phyloP scores from a whole-genome alignment of 92 coral and sea anemone genomes.

The Paramuricea clavata region DNA sequence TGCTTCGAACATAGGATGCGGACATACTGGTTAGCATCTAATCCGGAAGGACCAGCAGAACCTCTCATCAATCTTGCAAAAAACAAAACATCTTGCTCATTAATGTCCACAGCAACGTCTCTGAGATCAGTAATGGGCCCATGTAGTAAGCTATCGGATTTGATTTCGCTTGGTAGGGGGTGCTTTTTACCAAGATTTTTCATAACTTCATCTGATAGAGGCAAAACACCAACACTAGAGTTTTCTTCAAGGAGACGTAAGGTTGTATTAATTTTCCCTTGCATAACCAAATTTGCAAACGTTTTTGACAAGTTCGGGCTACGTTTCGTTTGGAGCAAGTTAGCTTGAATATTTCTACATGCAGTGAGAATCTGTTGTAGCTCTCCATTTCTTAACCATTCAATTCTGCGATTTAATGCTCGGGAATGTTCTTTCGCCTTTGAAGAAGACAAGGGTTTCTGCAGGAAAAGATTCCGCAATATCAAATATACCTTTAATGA shows the following conservation, averaged over 20 bases:
- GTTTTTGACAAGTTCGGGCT: not conserved
- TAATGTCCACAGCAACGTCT: not conserved
- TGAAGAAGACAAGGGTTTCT: not conserved
- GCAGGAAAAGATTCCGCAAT: not conserved
- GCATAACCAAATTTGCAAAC: not conserved
- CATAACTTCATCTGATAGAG: conserved; percentile 15
- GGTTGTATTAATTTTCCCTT: not conserved
- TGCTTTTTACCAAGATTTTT: not conserved
- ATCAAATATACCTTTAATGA: not conserved
- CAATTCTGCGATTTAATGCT: not conserved
- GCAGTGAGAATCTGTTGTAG: not conserved
- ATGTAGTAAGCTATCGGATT: conserved; percentile 3
- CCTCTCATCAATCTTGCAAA: not conserved
- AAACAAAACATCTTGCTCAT: not conserved
- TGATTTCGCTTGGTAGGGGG: not conserved
- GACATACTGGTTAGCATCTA: conserved; percentile 13
- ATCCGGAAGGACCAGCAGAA: conserved; percentile 10
- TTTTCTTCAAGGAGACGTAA: not conserved
- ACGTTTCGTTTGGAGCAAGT: not conserved
- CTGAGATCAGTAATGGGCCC: not conserved
- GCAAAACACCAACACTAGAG: conserved; percentile 1
- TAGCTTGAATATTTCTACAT: not conserved
- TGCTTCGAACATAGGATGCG: conserved; percentile 33
- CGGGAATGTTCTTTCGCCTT: conserved; percentile 4
- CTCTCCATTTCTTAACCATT: conserved; percentile 2